Percentiles rank a stretch among this genome's conserved stretches.
Evolutionary conservation across 2,888 invertebrate species (phyloP).

Genomic region (Plusia festucae): DNA sequence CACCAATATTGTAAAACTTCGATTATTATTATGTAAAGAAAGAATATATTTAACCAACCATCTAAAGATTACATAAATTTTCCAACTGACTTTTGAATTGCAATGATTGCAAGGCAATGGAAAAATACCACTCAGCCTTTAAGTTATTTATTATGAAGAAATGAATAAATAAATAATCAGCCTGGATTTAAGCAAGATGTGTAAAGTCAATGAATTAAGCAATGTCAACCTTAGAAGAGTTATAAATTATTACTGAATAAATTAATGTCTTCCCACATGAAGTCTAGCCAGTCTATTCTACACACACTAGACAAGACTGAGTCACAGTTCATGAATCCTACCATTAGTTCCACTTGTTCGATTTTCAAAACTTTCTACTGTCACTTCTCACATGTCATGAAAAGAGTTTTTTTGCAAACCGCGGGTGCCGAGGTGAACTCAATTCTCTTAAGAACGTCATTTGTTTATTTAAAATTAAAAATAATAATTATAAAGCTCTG

Average conservation of each 20-base stretch:
- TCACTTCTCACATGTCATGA: slow-evolving; percentile 37
- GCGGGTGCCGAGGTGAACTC: too few species aligned
- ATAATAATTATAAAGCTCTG: too few species aligned
- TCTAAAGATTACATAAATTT: neutral
- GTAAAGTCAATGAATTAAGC: neutral
- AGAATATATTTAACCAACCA: neutral
- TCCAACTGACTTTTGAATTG: neutral
- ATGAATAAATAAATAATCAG: neutral
- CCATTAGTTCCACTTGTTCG: slow-evolving; percentile 16
- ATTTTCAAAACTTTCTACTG: slow-evolving; percentile 50
- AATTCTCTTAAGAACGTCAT: too few species aligned
- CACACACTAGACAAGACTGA: slow-evolving; percentile 3
- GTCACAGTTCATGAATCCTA: slow-evolving; percentile 15
- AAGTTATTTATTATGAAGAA: neutral
- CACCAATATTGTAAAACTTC: neutral
- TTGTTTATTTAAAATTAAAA: too few species aligned
- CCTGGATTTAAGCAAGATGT: neutral
- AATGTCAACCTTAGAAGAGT: neutral
- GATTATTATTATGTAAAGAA: neutral
- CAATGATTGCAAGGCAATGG: neutral
- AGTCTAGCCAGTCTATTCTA: neutral
- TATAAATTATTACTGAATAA: neutral
- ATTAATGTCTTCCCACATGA: neutral
- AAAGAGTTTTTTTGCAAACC: slow-evolving; percentile 23
- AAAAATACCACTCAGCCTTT: too few species aligned